These are phyloP conservation scores for Burhinus bistriatus DNA, from an alignment of 2,113 vertebrate species.

Conservation along the genomic window DNA sequence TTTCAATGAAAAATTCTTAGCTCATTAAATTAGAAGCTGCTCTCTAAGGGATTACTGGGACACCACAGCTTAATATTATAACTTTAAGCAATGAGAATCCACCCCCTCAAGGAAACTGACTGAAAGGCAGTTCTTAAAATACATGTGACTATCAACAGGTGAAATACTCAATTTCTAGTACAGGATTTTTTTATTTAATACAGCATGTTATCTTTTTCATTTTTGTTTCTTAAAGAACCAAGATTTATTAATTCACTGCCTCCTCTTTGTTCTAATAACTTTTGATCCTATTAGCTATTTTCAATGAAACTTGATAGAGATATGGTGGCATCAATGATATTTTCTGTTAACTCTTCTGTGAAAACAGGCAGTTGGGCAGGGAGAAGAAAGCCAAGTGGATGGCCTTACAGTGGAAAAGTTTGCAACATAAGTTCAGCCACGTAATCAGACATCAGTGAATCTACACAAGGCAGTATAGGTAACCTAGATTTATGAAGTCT, in stretches of 20 bases:
- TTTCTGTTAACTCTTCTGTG: background rate
- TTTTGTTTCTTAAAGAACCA: background rate
- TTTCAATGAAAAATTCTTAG: background rate
- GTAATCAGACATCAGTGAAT: background rate
- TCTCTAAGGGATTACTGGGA: background rate
- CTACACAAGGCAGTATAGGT: background rate
- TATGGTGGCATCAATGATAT: background rate
- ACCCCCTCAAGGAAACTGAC: background rate
- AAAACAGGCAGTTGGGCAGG: background rate
- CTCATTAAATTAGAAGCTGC: background rate
- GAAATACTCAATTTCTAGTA: background rate
- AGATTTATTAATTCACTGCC: background rate
- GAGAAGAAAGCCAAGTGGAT: background rate
- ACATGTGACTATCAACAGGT: background rate
- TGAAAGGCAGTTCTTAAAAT: background rate
- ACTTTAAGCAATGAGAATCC: background rate
- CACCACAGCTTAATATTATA: background rate
- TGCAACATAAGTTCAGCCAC: background rate
- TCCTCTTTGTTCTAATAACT: background rate
- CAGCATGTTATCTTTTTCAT: background rate
- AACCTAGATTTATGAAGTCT: background rate
- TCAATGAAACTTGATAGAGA: background rate
- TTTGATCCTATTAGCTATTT: background rate
- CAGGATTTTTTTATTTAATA: background rate
- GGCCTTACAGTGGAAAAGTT: background rate